phyloP scores from a whole-genome alignment of 2,888 invertebrate genomes.

The Drosophila macrothrix region DNA sequence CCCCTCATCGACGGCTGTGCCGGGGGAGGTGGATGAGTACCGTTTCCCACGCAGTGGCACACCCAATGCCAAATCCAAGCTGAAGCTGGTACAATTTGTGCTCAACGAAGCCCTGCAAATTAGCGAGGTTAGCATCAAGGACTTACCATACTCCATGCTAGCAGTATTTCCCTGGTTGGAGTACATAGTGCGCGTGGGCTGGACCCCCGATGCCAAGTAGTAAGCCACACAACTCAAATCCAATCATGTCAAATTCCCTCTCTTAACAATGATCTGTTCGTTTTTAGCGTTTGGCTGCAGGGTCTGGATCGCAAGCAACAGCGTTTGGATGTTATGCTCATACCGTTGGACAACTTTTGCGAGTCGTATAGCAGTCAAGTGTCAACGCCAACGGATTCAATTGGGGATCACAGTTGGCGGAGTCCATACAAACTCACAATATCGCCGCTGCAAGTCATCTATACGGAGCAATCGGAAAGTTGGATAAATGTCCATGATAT shows the following conservation, averaged over 20 bases:
- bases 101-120: slow-evolving; percentile 88
- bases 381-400: slow-evolving; percentile 84
- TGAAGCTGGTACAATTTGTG: slow-evolving; percentile 94
- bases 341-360: slow-evolving; percentile 92
- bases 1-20: slow-evolving; percentile 92
- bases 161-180: slow-evolving; percentile 96
- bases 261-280: neutral
- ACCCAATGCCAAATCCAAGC: slow-evolving; percentile 94
- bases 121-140: slow-evolving; percentile 90
- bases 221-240: slow-evolving; percentile 85
- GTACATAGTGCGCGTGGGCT: slow-evolving; percentile 97
- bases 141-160: slow-evolving; percentile 91
- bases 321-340: slow-evolving; percentile 92
- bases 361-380: slow-evolving; percentile 85
- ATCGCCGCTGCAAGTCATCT: slow-evolving; percentile 85
- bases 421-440: slow-evolving; percentile 83
- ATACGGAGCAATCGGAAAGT: slow-evolving; percentile 87
- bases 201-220: slow-evolving; percentile 96
- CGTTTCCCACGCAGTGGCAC: slow-evolving; percentile 95
- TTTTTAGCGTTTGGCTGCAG: slow-evolving; percentile 94
- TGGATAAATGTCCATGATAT: slow-evolving; percentile 98
- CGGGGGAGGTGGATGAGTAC: slow-evolving; percentile 93
- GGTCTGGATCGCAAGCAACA: slow-evolving; percentile 95
- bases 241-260: neutral
- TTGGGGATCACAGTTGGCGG: slow-evolving; percentile 84